These are phyloP conservation scores for Drosophila barbarae DNA, from an alignment of 2,888 invertebrate species.

Conservation along the genomic window DNA sequence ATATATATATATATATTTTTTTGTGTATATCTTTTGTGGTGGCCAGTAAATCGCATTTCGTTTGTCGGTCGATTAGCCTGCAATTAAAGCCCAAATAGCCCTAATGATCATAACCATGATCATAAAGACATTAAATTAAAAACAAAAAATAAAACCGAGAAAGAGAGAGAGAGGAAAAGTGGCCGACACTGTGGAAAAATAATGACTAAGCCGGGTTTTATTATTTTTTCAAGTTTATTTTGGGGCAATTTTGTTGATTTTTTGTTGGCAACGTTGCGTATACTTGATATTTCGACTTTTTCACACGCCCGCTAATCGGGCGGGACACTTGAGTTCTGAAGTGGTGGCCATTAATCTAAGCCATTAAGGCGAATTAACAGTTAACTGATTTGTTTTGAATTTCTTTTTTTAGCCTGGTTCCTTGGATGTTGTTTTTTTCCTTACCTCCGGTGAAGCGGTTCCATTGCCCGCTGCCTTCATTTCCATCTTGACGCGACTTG, in stretches of 20 bases:
- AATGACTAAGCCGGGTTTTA: slow-evolving; percentile 4
- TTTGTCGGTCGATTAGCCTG: slow-evolving; percentile 48
- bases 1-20: not conserved
- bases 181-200: slow-evolving; percentile 3
- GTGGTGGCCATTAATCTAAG: slow-evolving; percentile 15
- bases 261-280: not conserved
- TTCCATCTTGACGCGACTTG: slow-evolving; percentile 3
- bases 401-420: not conserved
- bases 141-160: slow-evolving; percentile 1
- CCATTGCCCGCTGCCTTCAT: slow-evolving; percentile 9
- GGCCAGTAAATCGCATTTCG: slow-evolving; percentile 29
- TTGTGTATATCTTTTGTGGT: not conserved
- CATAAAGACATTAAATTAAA: slow-evolving; percentile 40
- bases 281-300: slow-evolving; percentile 9
- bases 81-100: slow-evolving; percentile 31
- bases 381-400: slow-evolving; percentile 8
- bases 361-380: slow-evolving; percentile 12
- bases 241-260: not conserved
- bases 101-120: slow-evolving; percentile 39
- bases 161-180: not conserved
- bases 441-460: not conserved
- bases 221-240: not conserved
- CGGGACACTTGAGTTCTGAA: slow-evolving; percentile 11
- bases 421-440: not conserved
- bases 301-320: slow-evolving; percentile 2